Conservation (phyloP, 2,113 vertebrate genomes). For the Lates calcarifer region DNA sequence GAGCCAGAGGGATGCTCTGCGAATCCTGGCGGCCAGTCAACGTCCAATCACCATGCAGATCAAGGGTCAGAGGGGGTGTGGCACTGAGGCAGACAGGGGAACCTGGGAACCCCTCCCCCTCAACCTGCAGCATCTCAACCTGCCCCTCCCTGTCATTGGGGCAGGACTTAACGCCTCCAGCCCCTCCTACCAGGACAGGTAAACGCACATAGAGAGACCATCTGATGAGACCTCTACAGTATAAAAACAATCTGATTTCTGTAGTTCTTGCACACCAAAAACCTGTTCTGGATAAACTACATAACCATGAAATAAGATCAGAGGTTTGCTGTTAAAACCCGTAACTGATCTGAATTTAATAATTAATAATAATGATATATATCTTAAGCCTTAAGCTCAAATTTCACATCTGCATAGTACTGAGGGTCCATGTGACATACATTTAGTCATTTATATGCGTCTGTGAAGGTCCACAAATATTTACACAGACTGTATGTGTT, state of each 20-base stretch:
- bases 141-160: constrained; percentile 71
- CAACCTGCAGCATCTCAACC: constrained; percentile 76
- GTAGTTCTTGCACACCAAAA: too few relatives aligned
- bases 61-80: constrained; percentile 78
- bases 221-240: neutral
- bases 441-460: too few relatives aligned
- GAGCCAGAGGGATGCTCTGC: constrained; percentile 82
- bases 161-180: constrained; percentile 59
- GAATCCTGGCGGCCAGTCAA: constrained; percentile 82
- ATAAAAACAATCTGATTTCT: neutral
- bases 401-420: too few relatives aligned
- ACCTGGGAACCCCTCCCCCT: constrained; percentile 82
- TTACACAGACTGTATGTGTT: neutral
- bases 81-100: constrained; percentile 71
- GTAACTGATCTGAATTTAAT: too few relatives aligned
- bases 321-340: too few relatives aligned
- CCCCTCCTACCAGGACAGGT: constrained; percentile 81
- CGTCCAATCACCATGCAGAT: constrained; percentile 86
- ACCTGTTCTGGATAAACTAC: too few relatives aligned
- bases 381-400: too few relatives aligned
- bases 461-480: neutral
- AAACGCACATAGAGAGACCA: neutral
- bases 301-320: too few relatives aligned
- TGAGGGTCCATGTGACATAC: too few relatives aligned
- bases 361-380: too few relatives aligned